Percentiles rank a stretch among this genome's conserved stretches.
These are phyloP conservation scores for Zaprionus gabonicus DNA, from an alignment of 1,140 invertebrate genomes.

Conservation along the genomic window DNA sequence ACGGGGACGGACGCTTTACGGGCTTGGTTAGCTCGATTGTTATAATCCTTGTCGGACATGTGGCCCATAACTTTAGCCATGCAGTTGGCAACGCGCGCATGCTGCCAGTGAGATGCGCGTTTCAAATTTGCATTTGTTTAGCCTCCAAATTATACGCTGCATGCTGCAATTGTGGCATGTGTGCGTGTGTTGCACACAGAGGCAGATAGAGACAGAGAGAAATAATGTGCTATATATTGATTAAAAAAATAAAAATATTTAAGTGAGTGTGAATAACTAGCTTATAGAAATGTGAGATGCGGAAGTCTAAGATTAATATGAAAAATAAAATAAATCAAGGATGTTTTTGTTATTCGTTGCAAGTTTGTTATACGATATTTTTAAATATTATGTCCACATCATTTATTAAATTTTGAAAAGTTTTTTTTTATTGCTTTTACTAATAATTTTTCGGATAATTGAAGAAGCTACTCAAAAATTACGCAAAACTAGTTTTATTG, in stretches of 20 bases:
- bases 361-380: too few relatives aligned
- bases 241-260: background rate
- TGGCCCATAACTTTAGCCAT: conserved; percentile 18
- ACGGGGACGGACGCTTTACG: conserved; percentile 38
- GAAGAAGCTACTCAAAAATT: too few relatives aligned
- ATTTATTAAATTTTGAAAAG: too few relatives aligned
- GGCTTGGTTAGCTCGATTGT: conserved; percentile 48
- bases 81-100: conserved; percentile 10
- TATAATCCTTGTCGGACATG: conserved; percentile 31
- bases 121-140: background rate
- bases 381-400: too few relatives aligned
- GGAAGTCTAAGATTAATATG: too few relatives aligned
- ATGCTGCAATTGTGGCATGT: background rate
- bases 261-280: too few relatives aligned
- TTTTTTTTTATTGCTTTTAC: too few relatives aligned
- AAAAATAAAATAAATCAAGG: too few relatives aligned
- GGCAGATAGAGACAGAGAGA: background rate
- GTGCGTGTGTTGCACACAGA: background rate
- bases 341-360: too few relatives aligned
- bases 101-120: background rate
- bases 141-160: background rate
- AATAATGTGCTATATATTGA: background rate
- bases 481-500: too few relatives aligned
- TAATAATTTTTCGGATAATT: too few relatives aligned
- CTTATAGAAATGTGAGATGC: too few relatives aligned